These are phyloP conservation scores for Agriopis aurantiaria DNA, from an alignment of 2,888 invertebrate genomes.

Conservation along the genomic window DNA sequence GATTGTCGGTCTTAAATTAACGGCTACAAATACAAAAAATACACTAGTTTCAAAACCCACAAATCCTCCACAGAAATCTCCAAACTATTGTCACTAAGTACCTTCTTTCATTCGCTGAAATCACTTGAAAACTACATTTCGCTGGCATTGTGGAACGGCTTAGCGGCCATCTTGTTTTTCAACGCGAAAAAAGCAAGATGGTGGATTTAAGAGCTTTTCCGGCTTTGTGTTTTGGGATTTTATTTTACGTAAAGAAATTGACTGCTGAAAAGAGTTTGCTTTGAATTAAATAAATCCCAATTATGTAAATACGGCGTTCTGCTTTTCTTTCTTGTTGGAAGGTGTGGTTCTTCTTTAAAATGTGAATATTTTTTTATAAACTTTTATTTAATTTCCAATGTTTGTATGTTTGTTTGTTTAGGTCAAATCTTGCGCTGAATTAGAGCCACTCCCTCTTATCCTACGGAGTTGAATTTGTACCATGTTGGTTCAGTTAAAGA, in stretches of 20 bases:
- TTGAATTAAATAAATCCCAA: constrained; percentile 4
- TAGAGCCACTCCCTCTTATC: too few species aligned
- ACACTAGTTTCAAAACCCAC: not conserved
- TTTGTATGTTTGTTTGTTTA: too few species aligned
- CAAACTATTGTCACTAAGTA: constrained; percentile 34
- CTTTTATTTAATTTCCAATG: too few species aligned
- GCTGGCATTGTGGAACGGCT: constrained; percentile 35
- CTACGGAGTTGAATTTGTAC: too few species aligned
- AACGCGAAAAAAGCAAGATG: constrained; percentile 46
- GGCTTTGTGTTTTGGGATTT: constrained; percentile 34
- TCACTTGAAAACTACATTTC: constrained; percentile 45
- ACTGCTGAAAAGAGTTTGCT: not conserved
- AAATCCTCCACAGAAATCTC: constrained; percentile 16
- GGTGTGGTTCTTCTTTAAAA: not conserved
- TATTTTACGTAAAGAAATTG: constrained; percentile 1
- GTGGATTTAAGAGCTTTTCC: constrained; percentile 41
- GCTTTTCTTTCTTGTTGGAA: not conserved
- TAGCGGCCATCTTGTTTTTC: constrained; percentile 48
- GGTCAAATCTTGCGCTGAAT: too few species aligned
- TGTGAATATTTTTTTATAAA: not conserved
- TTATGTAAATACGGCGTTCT: not conserved
- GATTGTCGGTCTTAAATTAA: too few species aligned
- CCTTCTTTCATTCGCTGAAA: constrained; percentile 34
- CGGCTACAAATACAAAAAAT: too few species aligned
- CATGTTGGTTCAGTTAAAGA: too few species aligned